phyloP scores from a whole-genome alignment of 92 coral and sea anemone species.

The Zoanthus gigantus region DNA sequence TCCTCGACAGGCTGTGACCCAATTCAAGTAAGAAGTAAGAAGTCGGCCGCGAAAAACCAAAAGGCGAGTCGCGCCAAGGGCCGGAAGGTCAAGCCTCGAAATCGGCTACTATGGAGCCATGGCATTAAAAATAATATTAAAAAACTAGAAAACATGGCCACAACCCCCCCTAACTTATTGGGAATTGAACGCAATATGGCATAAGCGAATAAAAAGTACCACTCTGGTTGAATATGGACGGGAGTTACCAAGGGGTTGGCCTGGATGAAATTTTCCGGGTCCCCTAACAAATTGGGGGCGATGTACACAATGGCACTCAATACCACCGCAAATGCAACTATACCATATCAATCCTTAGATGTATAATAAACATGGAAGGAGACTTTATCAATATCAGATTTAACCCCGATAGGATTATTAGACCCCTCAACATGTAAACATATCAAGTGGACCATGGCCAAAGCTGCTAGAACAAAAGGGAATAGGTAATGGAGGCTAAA shows the following conservation, averaged over 20 bases:
- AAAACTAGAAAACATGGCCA: slow-evolving; percentile 62
- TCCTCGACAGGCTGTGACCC: too few relatives aligned
- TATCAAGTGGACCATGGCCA: slow-evolving; percentile 51
- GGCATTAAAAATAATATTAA: slow-evolving; percentile 62
- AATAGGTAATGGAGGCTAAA: slow-evolving; percentile 57
- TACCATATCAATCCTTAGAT: slow-evolving; percentile 59
- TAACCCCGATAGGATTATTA: slow-evolving; percentile 62
- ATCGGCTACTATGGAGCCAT: too few relatives aligned
- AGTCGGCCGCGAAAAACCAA: too few relatives aligned
- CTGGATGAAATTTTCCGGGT: too few relatives aligned
- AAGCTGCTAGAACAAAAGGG: slow-evolving; percentile 58
- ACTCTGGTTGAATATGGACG: neutral
- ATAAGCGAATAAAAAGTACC: slow-evolving; percentile 42
- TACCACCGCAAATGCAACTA: slow-evolving; percentile 45
- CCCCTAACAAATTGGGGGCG: too few relatives aligned
- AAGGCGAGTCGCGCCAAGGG: too few relatives aligned
- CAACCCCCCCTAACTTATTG: slow-evolving; percentile 66
- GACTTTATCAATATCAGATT: slow-evolving; percentile 59
- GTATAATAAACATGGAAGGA: slow-evolving; percentile 67
- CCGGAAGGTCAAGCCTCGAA: too few relatives aligned
- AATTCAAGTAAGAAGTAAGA: too few relatives aligned
- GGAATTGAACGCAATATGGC: slow-evolving; percentile 70
- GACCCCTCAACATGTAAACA: slow-evolving; percentile 66
- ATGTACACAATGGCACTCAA: too few relatives aligned
- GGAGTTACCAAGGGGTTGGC: too few relatives aligned